Base-by-base conservation (phyloP, 2,888 invertebrate genomes). In the Nymphalis c-album region DNA sequence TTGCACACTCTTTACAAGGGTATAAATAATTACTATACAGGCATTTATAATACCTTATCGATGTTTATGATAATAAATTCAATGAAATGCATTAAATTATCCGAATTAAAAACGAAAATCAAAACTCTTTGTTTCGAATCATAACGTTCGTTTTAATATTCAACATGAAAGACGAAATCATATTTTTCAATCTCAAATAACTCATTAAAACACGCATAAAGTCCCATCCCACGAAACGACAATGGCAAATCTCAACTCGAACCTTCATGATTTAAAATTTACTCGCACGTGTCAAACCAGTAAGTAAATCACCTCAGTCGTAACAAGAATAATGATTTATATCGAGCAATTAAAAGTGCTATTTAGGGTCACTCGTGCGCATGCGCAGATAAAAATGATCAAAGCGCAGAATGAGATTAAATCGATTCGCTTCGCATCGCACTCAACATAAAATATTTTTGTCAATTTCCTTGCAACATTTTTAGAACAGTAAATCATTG, bases 311-410 rank as follows among this genome's bases (percentile, higher is more conserved):
- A 91, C 83, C 68, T 63, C 69, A 82, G 81, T 89, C 87, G 86
- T 90, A 85, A 91, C 85, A 82, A 85, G 81, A 77, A 80, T 85
- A 83, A 85, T 91, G 91, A 92, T 92, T 91, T 92, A 92, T 90
- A 86, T 79, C 73, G 81, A 85, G 83, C 91, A 92, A 92, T 91
- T 91, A 92, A 91, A 91, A 85, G 71, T 77, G 84, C 82, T 87
- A 86, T 87, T 85, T 85, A 84, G 85, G 83, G 80, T 80, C 79
- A 77, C 76, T 75, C 75, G 72, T 64, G 72, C 67, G 63, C 66
- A 70, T 63, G 72, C 75, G 74, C 77, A 78, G 75, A 84, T 79
- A 80, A 79, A 78, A 66, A 63, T 76, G 75, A 76, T 55, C 17
- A 17, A n/a, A 78, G 70, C 74, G 84, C 84, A 81, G 81, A 85